Conservation (phyloP, 2,888 invertebrate species). For the Callinectes sapidus region DNA sequence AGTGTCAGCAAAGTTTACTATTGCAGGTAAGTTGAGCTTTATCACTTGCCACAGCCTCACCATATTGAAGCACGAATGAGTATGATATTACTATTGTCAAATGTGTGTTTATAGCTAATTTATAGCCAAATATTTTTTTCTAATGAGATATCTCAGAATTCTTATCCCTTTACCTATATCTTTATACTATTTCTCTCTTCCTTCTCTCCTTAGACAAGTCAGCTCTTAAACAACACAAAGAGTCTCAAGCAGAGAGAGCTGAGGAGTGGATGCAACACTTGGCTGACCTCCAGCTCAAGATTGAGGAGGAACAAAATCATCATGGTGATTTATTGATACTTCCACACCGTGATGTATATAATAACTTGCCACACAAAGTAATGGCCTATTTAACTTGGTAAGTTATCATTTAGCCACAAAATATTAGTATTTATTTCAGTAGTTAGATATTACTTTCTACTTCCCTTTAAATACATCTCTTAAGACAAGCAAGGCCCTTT, state of each 20-base stretch:
- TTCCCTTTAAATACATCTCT: too few species aligned
- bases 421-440: background rate
- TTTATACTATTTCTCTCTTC: background rate
- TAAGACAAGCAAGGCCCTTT: too few species aligned
- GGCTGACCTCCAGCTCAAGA: background rate
- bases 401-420: background rate
- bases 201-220: slow-evolving; percentile 33
- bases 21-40: slow-evolving; percentile 47
- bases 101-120: background rate
- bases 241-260: background rate
- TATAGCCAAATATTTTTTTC: too few species aligned
- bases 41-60: background rate
- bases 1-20: slow-evolving; percentile 43
- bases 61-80: background rate
- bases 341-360: slow-evolving; percentile 47
- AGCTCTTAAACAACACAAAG: slow-evolving; percentile 6
- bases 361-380: slow-evolving; percentile 48
- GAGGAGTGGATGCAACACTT: slow-evolving; percentile 44
- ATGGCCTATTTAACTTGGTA: slow-evolving; percentile 48
- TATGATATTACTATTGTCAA: background rate
- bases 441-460: background rate
- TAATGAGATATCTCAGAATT: too few species aligned
- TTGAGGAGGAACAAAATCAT: slow-evolving; percentile 28
- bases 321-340: slow-evolving; percentile 41
- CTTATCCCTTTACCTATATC: too few species aligned